phyloP scores from a whole-genome alignment of 1,140 invertebrate species.

The Neomicropteryx cornuta region DNA sequence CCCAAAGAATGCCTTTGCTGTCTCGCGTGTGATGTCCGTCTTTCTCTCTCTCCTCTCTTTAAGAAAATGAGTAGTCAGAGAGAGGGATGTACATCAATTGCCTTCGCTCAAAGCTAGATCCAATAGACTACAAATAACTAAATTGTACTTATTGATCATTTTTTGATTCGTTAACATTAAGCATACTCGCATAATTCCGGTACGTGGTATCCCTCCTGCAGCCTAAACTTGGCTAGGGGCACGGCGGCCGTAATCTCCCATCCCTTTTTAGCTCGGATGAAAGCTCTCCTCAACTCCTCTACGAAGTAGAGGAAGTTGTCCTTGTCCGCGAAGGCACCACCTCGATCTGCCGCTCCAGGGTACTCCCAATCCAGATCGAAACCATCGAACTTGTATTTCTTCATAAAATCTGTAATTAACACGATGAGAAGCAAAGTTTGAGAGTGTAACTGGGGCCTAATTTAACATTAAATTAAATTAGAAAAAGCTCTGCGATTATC shows the following conservation, averaged over 20 bases:
- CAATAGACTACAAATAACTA: no score
- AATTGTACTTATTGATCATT: no score
- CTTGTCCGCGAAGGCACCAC: constrained; percentile 75
- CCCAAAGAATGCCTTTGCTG: no score
- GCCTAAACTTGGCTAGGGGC: constrained; percentile 70
- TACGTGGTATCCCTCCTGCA: constrained; percentile 81
- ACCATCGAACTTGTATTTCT: constrained; percentile 67
- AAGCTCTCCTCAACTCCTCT: constrained; percentile 67
- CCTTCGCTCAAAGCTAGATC: no score
- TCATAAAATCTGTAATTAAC: constrained; percentile 56
- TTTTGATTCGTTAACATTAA: no score
- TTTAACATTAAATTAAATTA: no score
- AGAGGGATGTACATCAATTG: no score
- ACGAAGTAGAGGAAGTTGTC: constrained; percentile 74
- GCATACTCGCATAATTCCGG: constrained; percentile 76
- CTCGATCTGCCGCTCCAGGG: constrained; percentile 72
- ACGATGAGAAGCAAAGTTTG: constrained; percentile 8
- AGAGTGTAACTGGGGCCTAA: no score
- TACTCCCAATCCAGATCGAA: constrained; percentile 83
- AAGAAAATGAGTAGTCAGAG: no score
- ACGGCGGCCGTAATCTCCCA: constrained; percentile 85
- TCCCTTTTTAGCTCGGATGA: constrained; percentile 57
- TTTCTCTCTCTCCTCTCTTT: no score
- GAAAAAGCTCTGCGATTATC: no score
- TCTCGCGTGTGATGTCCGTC: no score